Conservation (phyloP, 1,140 invertebrate species). For the Coptotermes formosanus region DNA sequence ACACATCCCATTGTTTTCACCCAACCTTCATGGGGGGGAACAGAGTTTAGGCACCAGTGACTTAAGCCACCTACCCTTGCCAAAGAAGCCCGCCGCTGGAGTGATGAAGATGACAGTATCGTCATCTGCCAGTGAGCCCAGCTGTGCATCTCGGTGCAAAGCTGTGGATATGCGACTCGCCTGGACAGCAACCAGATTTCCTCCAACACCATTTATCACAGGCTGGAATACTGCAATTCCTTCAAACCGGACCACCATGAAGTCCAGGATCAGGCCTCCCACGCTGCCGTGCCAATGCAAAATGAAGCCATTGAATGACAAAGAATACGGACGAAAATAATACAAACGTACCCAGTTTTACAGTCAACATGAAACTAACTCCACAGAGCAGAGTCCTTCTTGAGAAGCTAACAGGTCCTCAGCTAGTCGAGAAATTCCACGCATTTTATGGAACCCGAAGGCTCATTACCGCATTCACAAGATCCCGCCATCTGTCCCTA, state of each 20-base stretch:
- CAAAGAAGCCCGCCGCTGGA: conserved; percentile 65
- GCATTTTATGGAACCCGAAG: too few relatives aligned
- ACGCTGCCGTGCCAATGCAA: conserved; percentile 49
- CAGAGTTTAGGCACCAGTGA: background rate
- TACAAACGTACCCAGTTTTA: too few relatives aligned
- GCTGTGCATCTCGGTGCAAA: conserved; percentile 67
- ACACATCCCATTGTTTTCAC: background rate
- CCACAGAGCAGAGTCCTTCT: too few relatives aligned
- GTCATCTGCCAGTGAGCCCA: conserved; percentile 57
- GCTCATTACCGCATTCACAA: too few relatives aligned
- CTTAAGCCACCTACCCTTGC: conserved; percentile 52
- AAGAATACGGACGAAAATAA: too few relatives aligned
- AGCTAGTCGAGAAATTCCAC: too few relatives aligned
- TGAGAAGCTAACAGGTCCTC: too few relatives aligned
- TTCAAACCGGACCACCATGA: conserved; percentile 70
- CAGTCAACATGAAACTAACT: too few relatives aligned
- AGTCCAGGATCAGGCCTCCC: conserved; percentile 78
- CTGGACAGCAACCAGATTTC: conserved; percentile 92
- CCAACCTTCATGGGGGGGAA: conserved; percentile 45
- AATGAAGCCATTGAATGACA: too few relatives aligned
- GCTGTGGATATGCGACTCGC: conserved; percentile 90
- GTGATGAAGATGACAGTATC: conserved; percentile 59
- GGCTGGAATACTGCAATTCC: conserved; percentile 85
- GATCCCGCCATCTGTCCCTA: too few relatives aligned
- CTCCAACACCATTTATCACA: conserved; percentile 89